These are phyloP conservation scores for Cylloceria caligata DNA, from an alignment of 2,888 invertebrate species.

Conservation along the genomic window DNA sequence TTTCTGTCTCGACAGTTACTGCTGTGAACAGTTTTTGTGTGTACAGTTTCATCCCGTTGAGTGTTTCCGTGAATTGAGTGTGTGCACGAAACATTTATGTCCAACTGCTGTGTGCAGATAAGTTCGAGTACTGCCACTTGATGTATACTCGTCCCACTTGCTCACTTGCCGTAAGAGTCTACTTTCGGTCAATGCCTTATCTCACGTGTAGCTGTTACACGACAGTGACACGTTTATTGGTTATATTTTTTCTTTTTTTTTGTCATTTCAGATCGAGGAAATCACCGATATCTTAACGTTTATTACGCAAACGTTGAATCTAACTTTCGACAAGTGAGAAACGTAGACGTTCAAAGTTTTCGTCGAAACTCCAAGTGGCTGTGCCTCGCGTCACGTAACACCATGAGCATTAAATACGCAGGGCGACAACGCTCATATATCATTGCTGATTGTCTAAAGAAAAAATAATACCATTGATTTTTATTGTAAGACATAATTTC, in stretches of 20 bases:
- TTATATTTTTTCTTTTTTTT: no score
- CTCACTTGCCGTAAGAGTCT: no score
- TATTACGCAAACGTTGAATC: conserved; percentile 90
- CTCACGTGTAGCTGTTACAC: neutral
- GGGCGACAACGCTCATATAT: conserved; percentile 1
- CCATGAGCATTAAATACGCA: neutral
- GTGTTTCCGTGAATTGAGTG: no score
- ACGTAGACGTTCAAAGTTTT: conserved; percentile 20
- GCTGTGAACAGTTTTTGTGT: no score
- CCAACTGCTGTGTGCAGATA: no score
- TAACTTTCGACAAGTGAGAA: conserved; percentile 86
- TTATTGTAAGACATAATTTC: conserved; percentile 23
- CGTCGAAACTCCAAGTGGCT: conserved; percentile 7
- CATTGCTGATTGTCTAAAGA: conserved; percentile 6
- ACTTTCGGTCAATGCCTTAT: conserved; percentile 28
- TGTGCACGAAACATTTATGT: no score
- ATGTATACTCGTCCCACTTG: no score
- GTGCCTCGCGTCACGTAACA: conserved; percentile 38
- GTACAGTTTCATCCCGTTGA: no score
- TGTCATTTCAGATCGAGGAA: conserved; percentile 94
- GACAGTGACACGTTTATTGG: conserved; percentile 61
- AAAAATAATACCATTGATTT: neutral
- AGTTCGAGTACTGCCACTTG: no score
- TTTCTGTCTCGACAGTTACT: no score
- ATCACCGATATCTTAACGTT: conserved; percentile 95